Evolutionary conservation across 2,113 vertebrate genomes (phyloP).

Genomic region (Aldabrachelys gigantea): DNA sequence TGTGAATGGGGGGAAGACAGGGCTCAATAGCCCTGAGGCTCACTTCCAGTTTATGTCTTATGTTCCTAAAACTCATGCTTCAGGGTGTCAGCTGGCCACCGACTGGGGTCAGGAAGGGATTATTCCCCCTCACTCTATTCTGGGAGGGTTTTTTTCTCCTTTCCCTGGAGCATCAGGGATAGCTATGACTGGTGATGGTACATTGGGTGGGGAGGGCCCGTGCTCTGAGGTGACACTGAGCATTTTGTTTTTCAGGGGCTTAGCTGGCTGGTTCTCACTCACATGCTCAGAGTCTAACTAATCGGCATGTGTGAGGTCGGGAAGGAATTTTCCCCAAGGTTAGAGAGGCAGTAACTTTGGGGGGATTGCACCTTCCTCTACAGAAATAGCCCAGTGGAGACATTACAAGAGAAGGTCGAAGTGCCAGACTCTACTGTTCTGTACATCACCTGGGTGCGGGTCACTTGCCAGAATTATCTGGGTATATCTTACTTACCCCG

Average conservation of each 20-base stretch:
- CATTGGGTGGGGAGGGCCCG: too few species aligned
- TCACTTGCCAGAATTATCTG: too few species aligned
- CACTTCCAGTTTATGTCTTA: not conserved
- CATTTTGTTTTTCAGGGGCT: not conserved
- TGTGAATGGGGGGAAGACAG: too few species aligned
- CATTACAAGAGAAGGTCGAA: accelerated
- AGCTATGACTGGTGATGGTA: too few species aligned
- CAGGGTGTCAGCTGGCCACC: not conserved
- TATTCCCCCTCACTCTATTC: not conserved
- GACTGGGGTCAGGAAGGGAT: not conserved
- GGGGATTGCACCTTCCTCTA: too few species aligned
- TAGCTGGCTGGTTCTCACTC: too few species aligned
- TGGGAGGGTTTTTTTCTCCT: not conserved
- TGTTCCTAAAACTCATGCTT: not conserved
- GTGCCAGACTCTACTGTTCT: not conserved
- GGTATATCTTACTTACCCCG: too few species aligned
- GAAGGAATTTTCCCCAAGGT: too few species aligned
- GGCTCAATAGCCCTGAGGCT: not conserved
- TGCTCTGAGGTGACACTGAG: not conserved
- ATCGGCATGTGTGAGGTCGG: too few species aligned
- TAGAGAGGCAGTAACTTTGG: too few species aligned
- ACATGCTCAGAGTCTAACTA: too few species aligned
- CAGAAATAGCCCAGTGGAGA: not conserved
- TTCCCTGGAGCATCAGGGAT: too few species aligned
- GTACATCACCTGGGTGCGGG: not conserved